Evolutionary conservation across 2,888 invertebrate species (phyloP).

Genomic region (Brenthis ino): DNA sequence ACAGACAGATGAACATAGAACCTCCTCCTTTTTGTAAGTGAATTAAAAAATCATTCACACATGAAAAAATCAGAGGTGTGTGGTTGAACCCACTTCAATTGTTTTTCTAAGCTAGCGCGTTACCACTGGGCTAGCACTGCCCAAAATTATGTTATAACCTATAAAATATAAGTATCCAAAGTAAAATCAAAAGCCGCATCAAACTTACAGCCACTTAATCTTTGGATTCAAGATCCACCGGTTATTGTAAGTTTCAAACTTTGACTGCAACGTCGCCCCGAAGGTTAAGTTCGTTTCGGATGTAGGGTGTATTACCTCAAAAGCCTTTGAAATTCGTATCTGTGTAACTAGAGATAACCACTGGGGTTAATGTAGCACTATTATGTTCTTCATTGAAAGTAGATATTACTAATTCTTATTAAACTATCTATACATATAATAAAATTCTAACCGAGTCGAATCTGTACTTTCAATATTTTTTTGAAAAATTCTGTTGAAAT

Average conservation of each 20-base stretch:
- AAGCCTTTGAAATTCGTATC: slow-evolving; percentile 31
- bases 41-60: no score
- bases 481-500: no score
- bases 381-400: slow-evolving; percentile 11
- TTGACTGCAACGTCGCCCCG: slow-evolving; percentile 14
- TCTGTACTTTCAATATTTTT: no score
- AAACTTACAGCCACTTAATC: not conserved
- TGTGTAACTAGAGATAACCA: slow-evolving; percentile 29
- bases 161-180: not conserved
- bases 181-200: not conserved
- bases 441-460: no score
- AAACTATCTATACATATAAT: not conserved
- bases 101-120: no score
- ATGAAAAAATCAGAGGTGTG: no score
- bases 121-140: no score
- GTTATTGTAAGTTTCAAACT: slow-evolving; percentile 1
- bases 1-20: no score
- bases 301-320: slow-evolving; percentile 27
- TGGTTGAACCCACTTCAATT: no score
- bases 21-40: no score
- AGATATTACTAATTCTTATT: not conserved
- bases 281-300: slow-evolving; percentile 28
- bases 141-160: not conserved
- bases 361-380: slow-evolving; percentile 4
- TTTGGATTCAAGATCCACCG: not conserved